Evolutionary conservation across 1,140 invertebrate species (phyloP), one percentile per base, ranked within the genome.

Genomic region (Drosophila ercepeae): DNA sequence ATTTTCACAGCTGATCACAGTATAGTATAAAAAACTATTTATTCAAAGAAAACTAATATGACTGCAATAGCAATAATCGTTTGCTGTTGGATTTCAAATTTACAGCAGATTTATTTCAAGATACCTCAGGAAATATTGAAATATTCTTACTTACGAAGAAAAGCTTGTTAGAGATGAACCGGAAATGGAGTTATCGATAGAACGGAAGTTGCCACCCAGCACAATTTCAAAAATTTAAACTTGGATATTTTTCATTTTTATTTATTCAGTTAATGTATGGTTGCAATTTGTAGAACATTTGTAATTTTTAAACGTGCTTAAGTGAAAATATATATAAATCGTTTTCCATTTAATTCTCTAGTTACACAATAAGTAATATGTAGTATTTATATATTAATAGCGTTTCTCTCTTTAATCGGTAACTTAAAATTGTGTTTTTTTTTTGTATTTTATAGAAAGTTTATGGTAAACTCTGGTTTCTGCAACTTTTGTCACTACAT

Each of bases 281-380:
- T 78, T 77, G 75, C 73, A 78, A 78, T 81, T 55, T 23, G 53
- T 81, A 82, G 78, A 81, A 81, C 78, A 81, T 82, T 82, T 82
- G 68, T 82, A 81, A 82, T 55, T 52, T 61, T 68, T 68, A 82
- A 84, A 86, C 76, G 79, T 84, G 79, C 72, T 79, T 76, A 84
- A 88, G 46, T 81, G 79, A 86, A 84, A 86, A 76, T 84, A 86
- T 86, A 86, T 72, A 86, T 79, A 61, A 55, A 67, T 67, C 58
- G 34, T 44, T 78, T 69, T 75, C 25, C 57, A 83, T 83, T 82
- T 86, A 79, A 75, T 83, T 84, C 36, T 65, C 79, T 84, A 84
- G 34, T 84, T 86, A 81, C 78, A 86, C 57, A 86, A 69, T 84
- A 84, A 81, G 79, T 86, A 84, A 84, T 81, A 73, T 75, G 69